A percentile compares a stretch with the other conserved stretches of the same genome.
phyloP scores from a whole-genome alignment of 2,888 invertebrate genomes.

The Synergus umbraculus region DNA sequence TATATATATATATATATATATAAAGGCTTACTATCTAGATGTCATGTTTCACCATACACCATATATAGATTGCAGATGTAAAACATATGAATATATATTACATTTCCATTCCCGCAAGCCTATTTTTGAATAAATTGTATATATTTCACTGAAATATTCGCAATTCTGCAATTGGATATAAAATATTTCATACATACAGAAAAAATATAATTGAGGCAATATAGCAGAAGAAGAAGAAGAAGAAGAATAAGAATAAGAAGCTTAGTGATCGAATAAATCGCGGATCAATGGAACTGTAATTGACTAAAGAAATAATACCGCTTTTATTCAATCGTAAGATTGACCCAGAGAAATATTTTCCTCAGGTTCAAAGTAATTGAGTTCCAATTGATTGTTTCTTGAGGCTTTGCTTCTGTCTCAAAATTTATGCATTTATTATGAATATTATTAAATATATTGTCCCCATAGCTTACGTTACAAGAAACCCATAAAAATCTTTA shows the following conservation, averaged over 20 bases:
- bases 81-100: conserved; percentile 1
- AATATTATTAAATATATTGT: background rate
- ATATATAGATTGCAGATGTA: conserved; percentile 1
- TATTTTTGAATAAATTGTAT: too few relatives aligned
- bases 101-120: too few relatives aligned
- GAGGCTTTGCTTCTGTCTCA: too few relatives aligned
- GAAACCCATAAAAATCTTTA: background rate
- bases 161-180: too few relatives aligned
- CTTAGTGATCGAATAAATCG: background rate
- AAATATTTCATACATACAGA: too few relatives aligned
- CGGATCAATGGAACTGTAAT: background rate
- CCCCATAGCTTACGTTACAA: background rate
- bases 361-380: background rate
- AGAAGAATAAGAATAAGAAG: too few relatives aligned
- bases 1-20: background rate
- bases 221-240: background rate
- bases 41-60: background rate
- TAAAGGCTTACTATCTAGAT: conserved; percentile 15
- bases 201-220: background rate
- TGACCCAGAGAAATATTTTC: background rate
- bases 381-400: background rate
- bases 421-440: too few relatives aligned
- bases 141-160: too few relatives aligned
- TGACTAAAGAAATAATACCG: background rate
- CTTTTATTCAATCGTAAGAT: background rate